Evolutionary conservation across 2,888 invertebrate genomes (phyloP), one percentile per base, ranked within the genome.

Genomic region (Cheilosia variabilis): DNA sequence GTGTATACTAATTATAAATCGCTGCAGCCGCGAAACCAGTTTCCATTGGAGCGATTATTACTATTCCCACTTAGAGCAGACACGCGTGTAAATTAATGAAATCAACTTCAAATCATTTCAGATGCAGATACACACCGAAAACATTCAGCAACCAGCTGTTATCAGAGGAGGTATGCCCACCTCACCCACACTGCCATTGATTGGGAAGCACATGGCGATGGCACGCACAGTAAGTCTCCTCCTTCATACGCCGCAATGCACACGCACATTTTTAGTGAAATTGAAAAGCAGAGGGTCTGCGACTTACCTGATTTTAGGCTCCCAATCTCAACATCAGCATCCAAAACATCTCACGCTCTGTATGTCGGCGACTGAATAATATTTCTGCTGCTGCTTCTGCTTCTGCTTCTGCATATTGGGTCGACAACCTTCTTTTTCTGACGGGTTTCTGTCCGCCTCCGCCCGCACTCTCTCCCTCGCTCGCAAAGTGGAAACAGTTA

Each of bases 391-490:
- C 62, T 57, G 71, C 77, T 60, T 22, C 68, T 58, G 60, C 53
- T 76, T 37, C 62, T 57, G 71, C 77, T 60, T 62, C 77, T 72
- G 82, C 66, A 78, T 78, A 53, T 71, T 80, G 75, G 84, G 84
- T 84, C 84, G 80, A 84, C 84, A 84, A 80, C 84, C 84, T 84
- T 76, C 37, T 43, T 63, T 66, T 83, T 68, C 47, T 75, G 62
- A 68, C 60, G 60, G 68, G 63, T 66, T 66, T 34, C 37, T 27
- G n/a, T 31, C 7, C 31, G 31, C 31, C 31, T 60, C 68, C 80
- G 55, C 75, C 66, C 68, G 53, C 72, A 69, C 62, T 52, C 24
- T 53, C 17, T 60, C 66, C 60, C 63, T 43, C 41, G 19, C 63
- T 43, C 41, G 19, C 66, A 58, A 34, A 63, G 73, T 83, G 73